Evolutionary conservation across 2,888 invertebrate genomes (phyloP), one percentile per base, ranked within the genome.

Genomic region (Pollenia angustigena): DNA sequence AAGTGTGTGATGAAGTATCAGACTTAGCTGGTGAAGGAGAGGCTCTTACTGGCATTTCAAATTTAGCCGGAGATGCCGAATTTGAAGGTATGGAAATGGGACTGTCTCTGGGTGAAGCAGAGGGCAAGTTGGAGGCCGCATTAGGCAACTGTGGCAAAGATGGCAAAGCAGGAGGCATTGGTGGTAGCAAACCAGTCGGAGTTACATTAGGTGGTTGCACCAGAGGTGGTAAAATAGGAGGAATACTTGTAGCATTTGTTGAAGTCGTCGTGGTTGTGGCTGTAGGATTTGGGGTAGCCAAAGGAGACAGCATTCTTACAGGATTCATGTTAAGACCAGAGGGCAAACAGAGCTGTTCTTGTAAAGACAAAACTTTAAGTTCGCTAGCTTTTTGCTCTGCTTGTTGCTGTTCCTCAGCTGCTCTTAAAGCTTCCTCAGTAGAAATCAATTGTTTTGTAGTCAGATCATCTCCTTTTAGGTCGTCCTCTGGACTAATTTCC

Each of bases 11-110:
- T 8, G 95, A 94, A 87, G 95, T 94, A 52, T 95, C 94, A 10
- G 95, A 95, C 68, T 95, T 94, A 0, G 95, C 94, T 74, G 95
- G 93, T 52, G 95, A 94, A 4, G 95, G 95, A 88, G 95, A 95
- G 80, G 95, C 93, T 6, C 94, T 92, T 71, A 95, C 94, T 2
- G 95, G 95, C 60, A 95, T 92, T 91, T 95, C 95, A 80, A 95
- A 95, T 52, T 93, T 93, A 64, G 93, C 93, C 12, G 93, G 93
- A 81, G 93, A 93, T 32, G 93, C 92, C 2, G 93, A 92, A 85
- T 92, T 93, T 23, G 93, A 93, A 72, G 93, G 92, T 79, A 93
- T 91, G 42, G 93, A 92, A 11, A 93, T 92, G 16, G 94, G 93
- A 87, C 93, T 93, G 87, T 93, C 93, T 7, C 93, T 90, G 0